Percentiles rank a stretch among this genome's conserved stretches.
phyloP scores from a whole-genome alignment of 1,140 invertebrate genomes.

The Drosophila seguyi region DNA sequence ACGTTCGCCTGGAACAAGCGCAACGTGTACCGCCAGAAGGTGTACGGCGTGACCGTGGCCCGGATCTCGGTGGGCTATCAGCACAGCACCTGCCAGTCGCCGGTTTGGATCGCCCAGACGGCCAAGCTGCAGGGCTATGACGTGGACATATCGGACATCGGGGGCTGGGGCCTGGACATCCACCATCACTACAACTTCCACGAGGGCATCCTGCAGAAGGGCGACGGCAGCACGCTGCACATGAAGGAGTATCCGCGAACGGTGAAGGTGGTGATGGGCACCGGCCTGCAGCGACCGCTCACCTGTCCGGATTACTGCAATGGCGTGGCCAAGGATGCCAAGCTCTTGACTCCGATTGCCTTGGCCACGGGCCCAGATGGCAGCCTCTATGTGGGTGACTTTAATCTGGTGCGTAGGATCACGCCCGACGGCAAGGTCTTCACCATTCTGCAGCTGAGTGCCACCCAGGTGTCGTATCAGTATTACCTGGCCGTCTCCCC shows the following conservation, averaged over 20 bases:
- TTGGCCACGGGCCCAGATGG: constrained; percentile 97
- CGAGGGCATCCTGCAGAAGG: constrained; percentile 98
- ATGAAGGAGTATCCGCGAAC: constrained; percentile 96
- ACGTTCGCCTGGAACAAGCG: constrained; percentile 98
- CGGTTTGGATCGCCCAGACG: constrained; percentile 97
- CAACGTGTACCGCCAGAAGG: constrained; percentile 98
- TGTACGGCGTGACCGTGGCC: constrained; percentile 94
- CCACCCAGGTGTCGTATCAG: constrained; percentile 96
- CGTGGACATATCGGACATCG: constrained; percentile 98
- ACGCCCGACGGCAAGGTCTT: constrained; percentile 96
- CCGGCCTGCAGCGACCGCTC: constrained; percentile 93
- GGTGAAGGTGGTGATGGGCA: constrained; percentile 97
- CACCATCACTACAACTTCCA: constrained; percentile 99
- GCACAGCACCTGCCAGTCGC: constrained; percentile 93
- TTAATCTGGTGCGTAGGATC: constrained; percentile 96
- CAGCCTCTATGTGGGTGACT: constrained; percentile 98
- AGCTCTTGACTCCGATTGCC: constrained; percentile 95
- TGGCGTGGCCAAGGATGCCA: constrained; percentile 93
- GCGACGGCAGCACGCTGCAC: constrained; percentile 96
- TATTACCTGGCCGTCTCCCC: constrained; percentile 98
- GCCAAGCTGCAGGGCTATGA: constrained; percentile 98
- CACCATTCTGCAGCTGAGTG: constrained; percentile 96
- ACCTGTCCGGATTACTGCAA: constrained; percentile 93
- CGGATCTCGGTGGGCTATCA: constrained; percentile 97
- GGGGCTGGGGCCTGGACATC: constrained; percentile 98